Evolutionary conservation across 2,888 invertebrate genomes (phyloP), one percentile per base, ranked within the genome.

Genomic region (Danaus chrysippus): DNA sequence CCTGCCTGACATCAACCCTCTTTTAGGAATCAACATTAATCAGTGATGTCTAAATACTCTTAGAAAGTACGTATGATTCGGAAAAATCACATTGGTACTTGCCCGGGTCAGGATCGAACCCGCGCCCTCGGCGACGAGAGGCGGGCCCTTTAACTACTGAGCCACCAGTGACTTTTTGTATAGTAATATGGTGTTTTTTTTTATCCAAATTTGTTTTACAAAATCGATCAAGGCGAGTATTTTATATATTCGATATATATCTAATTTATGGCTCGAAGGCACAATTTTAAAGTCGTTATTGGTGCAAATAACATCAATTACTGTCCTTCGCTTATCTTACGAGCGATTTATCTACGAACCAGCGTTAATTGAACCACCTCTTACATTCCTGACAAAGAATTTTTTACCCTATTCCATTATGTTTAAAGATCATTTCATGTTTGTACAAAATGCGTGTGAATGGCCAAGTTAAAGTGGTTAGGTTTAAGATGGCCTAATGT

Each of bases 251-350:
- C 17, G 49, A 17, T 49, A 17, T 49, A 49, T 49, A 17, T 49
- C 17, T 49, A 49, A 23, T 23, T 34, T 53, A 17, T 46, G 15
- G 58, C 63, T 58, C n/a, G 10, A n/a, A 58, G 65, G 55, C 49
- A 55, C 63, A 65, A 65, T 63, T 65, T 65, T 49, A 49, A 17
- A 55, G 54, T 49, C 54, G 54, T 55, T 63, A 63, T 63, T 44
- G 53, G 65, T 58, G 49, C 62, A 58, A 65, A 65, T 53, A 44
- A 23, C 53, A 23, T 54, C 63, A 63, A 65, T 65, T 65, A 65
- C 53, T 41, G 57, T 62, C 54, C 43, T 43, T 52, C 52, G 43
- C 58, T 58, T 58, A 64, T 62, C 64, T 62, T 55, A 49, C 49
- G 10, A 49, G 17, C 49, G 49, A 49, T 49, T 49, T 49, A 49